A percentile compares a stretch with the other conserved stretches of the same genome.
Evolutionary conservation across 1,140 invertebrate genomes (phyloP).

Genomic region (Pogonomyrmex californicus): DNA sequence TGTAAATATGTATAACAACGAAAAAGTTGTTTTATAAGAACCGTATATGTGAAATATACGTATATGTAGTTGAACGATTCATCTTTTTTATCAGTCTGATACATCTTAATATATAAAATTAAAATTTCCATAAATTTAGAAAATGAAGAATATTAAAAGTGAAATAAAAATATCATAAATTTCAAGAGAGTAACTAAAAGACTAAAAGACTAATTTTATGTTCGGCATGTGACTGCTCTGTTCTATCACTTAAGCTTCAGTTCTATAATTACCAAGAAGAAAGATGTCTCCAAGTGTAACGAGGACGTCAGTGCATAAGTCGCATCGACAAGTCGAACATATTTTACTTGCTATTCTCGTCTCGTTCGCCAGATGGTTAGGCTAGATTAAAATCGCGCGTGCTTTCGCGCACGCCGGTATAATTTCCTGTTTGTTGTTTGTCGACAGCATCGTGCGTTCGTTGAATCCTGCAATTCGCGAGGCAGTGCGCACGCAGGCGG

Average conservation of each 20-base stretch:
- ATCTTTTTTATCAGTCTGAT: neutral
- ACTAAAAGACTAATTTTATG: neutral
- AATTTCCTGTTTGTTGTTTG: slow-evolving; percentile 60
- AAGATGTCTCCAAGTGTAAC: neutral
- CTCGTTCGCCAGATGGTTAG: slow-evolving; percentile 40
- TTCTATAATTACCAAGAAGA: neutral
- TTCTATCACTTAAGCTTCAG: neutral
- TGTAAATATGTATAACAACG: neutral
- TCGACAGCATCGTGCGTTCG: slow-evolving; percentile 20
- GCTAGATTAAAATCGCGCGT: slow-evolving; percentile 53
- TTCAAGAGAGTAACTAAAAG: neutral
- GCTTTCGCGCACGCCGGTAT: slow-evolving; percentile 39
- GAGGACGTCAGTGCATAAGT: neutral
- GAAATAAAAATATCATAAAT: too few species aligned
- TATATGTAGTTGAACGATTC: neutral
- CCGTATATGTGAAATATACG: neutral
- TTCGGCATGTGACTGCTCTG: too few species aligned
- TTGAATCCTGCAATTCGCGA: slow-evolving; percentile 56
- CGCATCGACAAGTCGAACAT: neutral
- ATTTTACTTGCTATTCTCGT: slow-evolving; percentile 21
- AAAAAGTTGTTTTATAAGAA: neutral
- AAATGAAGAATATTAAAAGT: neutral
- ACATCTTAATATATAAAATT: neutral
- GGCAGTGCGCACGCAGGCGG: slow-evolving; percentile 25
- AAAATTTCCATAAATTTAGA: neutral